phyloP scores from a whole-genome alignment of 2,113 vertebrate genomes.

The Etheostoma spectabile region DNA sequence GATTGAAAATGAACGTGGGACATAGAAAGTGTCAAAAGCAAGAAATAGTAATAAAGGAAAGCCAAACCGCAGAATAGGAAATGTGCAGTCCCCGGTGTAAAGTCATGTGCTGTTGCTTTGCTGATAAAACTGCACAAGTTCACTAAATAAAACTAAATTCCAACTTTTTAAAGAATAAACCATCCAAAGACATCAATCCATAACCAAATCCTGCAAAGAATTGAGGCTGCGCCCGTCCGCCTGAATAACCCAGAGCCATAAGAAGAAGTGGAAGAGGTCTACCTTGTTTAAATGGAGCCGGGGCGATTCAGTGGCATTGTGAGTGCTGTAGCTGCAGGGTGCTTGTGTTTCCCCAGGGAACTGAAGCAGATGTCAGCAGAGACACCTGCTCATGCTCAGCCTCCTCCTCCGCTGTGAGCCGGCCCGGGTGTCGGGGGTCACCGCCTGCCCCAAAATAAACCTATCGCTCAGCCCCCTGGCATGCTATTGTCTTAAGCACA shows the following conservation, averaged over 20 bases:
- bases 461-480: slow-evolving; percentile 65
- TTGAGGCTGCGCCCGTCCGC: neutral
- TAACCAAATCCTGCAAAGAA: slow-evolving; percentile 3
- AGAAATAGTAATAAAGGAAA: slow-evolving; percentile 1
- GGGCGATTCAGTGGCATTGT: slow-evolving; percentile 69
- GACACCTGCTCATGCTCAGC: slow-evolving; percentile 80
- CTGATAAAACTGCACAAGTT: slow-evolving; percentile 1
- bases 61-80: neutral
- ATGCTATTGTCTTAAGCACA: slow-evolving; percentile 74
- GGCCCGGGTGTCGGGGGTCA: slow-evolving; percentile 60
- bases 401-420: slow-evolving; percentile 64
- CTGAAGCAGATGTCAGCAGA: slow-evolving; percentile 81
- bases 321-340: slow-evolving; percentile 66
- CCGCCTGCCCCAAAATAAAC: slow-evolving; percentile 73
- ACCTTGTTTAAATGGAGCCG: slow-evolving; percentile 73
- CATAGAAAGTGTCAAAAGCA: slow-evolving; percentile 15
- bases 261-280: slow-evolving; percentile 51
- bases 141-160: neutral
- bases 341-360: slow-evolving; percentile 79
- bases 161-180: neutral
- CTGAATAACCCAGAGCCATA: slow-evolving; percentile 5
- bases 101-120: neutral
- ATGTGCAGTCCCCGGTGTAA: neutral
- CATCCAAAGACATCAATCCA: neutral
- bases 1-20: slow-evolving; percentile 27